A percentile compares a stretch with the other conserved stretches of the same genome.
These are phyloP conservation scores for Prunella strophiata DNA, from an alignment of 2,797 vertebrate species.

Conservation along the genomic window DNA sequence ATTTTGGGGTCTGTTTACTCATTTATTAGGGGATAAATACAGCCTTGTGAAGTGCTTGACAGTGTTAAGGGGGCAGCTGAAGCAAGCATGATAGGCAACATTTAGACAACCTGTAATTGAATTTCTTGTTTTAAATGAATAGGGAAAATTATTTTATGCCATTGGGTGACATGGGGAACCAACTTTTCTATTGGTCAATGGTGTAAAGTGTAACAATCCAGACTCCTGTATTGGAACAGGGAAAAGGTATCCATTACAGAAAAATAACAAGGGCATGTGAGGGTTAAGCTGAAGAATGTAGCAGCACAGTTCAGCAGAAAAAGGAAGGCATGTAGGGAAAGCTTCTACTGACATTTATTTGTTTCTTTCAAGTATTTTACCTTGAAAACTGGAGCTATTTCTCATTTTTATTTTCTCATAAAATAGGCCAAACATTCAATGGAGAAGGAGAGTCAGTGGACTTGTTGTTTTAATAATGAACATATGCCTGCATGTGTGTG, in stretches of 20 bases:
- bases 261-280: neutral
- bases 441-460: neutral
- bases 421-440: slow-evolving; percentile 10
- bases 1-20: neutral
- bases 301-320: neutral
- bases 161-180: neutral
- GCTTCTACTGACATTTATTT: neutral
- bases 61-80: neutral
- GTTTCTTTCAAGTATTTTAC: slow-evolving; percentile 41
- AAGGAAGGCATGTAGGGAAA: neutral
- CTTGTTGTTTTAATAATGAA: slow-evolving; percentile 45
- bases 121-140: neutral
- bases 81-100: neutral
- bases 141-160: neutral
- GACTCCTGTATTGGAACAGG: neutral
- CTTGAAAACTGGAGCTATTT: slow-evolving; percentile 39
- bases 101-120: neutral
- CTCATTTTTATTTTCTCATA: slow-evolving; percentile 54
- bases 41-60: neutral
- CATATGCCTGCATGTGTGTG: slow-evolving; percentile 22
- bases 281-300: slow-evolving; percentile 16
- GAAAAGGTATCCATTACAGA: neutral
- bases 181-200: neutral
- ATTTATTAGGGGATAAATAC: neutral
- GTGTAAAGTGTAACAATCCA: neutral